Conservation (phyloP, 2,888 invertebrate species). For the Malachius bipustulatus region DNA sequence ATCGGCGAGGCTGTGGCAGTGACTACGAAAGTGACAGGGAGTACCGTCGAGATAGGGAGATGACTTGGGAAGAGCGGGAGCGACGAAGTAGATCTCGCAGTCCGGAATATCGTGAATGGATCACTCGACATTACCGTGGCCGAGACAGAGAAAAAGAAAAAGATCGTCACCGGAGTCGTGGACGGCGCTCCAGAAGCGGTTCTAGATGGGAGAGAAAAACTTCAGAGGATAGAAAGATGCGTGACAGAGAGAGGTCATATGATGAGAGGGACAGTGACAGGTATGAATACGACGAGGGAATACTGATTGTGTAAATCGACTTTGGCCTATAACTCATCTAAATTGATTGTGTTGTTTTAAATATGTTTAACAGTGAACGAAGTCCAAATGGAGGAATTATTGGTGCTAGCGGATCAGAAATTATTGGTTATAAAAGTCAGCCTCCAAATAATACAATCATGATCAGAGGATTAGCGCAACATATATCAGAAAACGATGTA, state of each 20-base stretch:
- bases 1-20: constrained; percentile 27
- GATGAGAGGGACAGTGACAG: constrained; percentile 38
- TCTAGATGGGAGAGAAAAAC: constrained; percentile 34
- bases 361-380: constrained; percentile 29
- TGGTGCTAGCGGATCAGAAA: constrained; percentile 37
- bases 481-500: constrained; percentile 67
- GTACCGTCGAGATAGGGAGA: constrained; percentile 25
- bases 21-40: constrained; percentile 35
- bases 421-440: constrained; percentile 38
- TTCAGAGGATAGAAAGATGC: constrained; percentile 29
- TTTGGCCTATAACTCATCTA: constrained; percentile 20
- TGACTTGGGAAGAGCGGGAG: constrained; percentile 23
- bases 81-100: constrained; percentile 31
- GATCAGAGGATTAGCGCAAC: constrained; percentile 60
- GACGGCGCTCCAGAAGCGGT: constrained; percentile 30
- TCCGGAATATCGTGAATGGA: constrained; percentile 26
- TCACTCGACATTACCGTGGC: constrained; percentile 27
- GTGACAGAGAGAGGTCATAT: constrained; percentile 33
- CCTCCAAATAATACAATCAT: constrained; percentile 55
- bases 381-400: constrained; percentile 33
- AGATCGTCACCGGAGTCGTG: constrained; percentile 27
- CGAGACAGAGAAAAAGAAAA: constrained; percentile 29
- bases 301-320: constrained; percentile 18
- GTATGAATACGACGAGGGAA: too few species aligned
- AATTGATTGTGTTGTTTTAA: constrained; percentile 16